These are phyloP conservation scores for Cassiopea andromeda DNA, from an alignment of 30 jellyfish, hydroid and myxozoan genomes.

Conservation along the genomic window DNA sequence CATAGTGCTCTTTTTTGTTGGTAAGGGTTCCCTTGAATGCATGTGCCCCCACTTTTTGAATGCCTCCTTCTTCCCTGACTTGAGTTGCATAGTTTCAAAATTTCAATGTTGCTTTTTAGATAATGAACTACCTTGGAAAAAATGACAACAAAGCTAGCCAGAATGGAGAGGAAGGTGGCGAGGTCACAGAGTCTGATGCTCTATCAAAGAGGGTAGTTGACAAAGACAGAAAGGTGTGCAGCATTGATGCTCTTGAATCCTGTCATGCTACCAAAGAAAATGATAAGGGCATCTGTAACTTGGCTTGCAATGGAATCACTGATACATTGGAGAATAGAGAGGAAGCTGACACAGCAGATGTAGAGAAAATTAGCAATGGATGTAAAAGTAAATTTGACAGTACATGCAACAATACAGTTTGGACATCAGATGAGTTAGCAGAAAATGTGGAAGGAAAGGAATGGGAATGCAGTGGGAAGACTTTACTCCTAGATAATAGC, in stretches of 20 bases:
- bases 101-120: not conserved
- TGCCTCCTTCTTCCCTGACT: no score
- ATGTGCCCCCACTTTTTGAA: no score
- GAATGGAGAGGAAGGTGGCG: not conserved
- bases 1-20: no score
- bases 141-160: not conserved
- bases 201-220: not conserved
- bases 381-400: not conserved
- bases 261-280: not conserved
- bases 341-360: not conserved
- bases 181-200: not conserved
- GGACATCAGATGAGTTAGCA: not conserved
- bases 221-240: not conserved
- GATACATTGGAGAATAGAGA: not conserved
- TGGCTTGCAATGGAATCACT: not conserved
- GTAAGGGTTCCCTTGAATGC: no score
- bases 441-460: not conserved
- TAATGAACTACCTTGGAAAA: constrained; percentile 19
- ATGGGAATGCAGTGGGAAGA: not conserved
- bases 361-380: not conserved
- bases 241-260: not conserved
- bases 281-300: not conserved
- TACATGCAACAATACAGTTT: not conserved
- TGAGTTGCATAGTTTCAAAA: not conserved
- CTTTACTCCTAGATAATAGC: not conserved